phyloP scores from a whole-genome alignment of 1,140 invertebrate genomes.

The Sitodiplosis mosellana region DNA sequence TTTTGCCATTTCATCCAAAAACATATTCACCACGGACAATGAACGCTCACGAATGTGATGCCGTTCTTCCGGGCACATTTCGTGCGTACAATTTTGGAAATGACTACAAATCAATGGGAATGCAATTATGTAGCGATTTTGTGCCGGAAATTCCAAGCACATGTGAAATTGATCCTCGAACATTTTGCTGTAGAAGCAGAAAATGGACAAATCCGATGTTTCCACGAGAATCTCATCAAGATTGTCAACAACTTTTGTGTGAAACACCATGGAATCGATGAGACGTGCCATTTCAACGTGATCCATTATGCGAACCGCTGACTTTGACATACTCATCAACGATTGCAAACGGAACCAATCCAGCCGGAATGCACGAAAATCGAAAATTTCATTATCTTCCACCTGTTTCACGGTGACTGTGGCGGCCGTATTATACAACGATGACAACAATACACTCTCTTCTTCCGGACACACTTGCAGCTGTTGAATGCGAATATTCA shows the following conservation, averaged over 20 bases:
- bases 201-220: conserved; percentile 91
- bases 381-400: conserved; percentile 90
- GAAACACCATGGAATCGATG: conserved; percentile 91
- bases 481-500: conserved; percentile 83
- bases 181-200: conserved; percentile 93
- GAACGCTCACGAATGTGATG: conserved; percentile 91
- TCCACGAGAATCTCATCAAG: conserved; percentile 94
- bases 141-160: conserved; percentile 95
- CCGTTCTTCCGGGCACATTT: conserved; percentile 95
- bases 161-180: conserved; percentile 98
- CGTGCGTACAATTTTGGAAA: conserved; percentile 94
- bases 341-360: conserved; percentile 97
- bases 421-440: conserved; percentile 78
- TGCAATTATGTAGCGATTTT: conserved; percentile 92
- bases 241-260: conserved; percentile 96
- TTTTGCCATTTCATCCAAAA: conserved; percentile 96
- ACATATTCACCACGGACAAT: conserved; percentile 92
- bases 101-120: conserved; percentile 96
- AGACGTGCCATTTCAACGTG: conserved; percentile 74
- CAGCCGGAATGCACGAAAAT: conserved; percentile 82
- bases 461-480: conserved; percentile 76
- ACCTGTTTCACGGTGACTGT: conserved; percentile 85
- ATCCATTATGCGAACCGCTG: conserved; percentile 65
- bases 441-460: conserved; percentile 85
- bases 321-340: conserved; percentile 74